phyloP scores from a whole-genome alignment of 2,113 vertebrate genomes.

The Camelus bactrianus region DNA sequence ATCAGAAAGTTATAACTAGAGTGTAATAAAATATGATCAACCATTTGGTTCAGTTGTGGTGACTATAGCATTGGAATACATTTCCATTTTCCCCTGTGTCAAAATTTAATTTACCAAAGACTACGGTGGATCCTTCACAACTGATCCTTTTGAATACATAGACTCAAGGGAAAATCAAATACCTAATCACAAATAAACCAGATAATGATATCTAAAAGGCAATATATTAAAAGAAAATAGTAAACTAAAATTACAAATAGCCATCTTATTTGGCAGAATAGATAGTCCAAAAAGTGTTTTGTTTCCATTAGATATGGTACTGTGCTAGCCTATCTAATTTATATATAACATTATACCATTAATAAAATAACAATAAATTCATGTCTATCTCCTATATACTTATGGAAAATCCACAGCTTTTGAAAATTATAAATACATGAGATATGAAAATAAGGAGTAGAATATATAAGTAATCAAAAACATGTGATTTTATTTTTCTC shows the following conservation, averaged over 20 bases:
- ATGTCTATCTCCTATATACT: background rate
- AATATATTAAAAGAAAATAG: background rate
- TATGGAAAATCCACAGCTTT: background rate
- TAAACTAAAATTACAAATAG: background rate
- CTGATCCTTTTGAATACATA: background rate
- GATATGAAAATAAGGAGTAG: background rate
- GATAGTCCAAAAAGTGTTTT: background rate
- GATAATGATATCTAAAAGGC: background rate
- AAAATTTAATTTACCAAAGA: background rate
- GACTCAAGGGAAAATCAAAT: background rate
- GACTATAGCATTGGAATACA: background rate
- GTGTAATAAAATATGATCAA: background rate
- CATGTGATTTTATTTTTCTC: background rate
- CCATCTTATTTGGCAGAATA: background rate
- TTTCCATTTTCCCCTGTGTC: background rate
- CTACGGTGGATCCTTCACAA: background rate
- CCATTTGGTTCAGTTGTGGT: background rate
- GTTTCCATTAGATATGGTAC: background rate
- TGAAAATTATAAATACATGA: slow-evolving; percentile 24
- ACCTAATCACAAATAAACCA: background rate
- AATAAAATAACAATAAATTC: background rate
- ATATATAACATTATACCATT: background rate
- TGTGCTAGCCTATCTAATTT: background rate
- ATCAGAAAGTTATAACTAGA: background rate
- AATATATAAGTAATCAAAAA: background rate